Evolutionary conservation across 2,888 invertebrate genomes (phyloP), one percentile per base, ranked within the genome.

Genomic region (Hirtodrosophila trivittata): DNA sequence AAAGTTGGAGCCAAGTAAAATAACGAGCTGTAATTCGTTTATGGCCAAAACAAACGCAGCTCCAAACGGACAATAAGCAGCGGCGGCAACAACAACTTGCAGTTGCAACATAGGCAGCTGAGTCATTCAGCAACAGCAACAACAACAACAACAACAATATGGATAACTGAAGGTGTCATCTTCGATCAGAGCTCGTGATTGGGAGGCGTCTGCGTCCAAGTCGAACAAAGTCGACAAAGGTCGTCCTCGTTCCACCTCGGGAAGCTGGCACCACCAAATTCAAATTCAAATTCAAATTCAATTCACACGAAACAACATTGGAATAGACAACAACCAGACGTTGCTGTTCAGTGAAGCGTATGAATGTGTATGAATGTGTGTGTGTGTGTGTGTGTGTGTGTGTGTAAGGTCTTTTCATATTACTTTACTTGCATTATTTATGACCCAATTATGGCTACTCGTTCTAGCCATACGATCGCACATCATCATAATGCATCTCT

Each of bases 91-190:
- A 55, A 26, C 33, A 66, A 43, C 14, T 32, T n/a, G 45, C 16
- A 43, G 45, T 63, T 63, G 64, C 62, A 63, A 63, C 45, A 52
- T 35, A 26, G 37, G 2, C 16, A 33, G 8, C 60, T 30, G 35
- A 45, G 14, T 32, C 32, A 42, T 32, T 32, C 49, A 49, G 25
- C 10, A 26, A 13, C 49, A 28, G 14, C 37, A 37, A 28, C 49
- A 49, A 21, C 54, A 18, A n/a, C 9, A 28, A 13, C 10, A 38
- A 38, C 16, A 45, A 25, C 50, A 55, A 32, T 38, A 35, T 50
- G 55, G 45, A 42, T 46, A 67, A 62, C 39, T 45, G 51, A 49
- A 69, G 78, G 80, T 83, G 83, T 83, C 84, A 80, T 77, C 77
- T 78, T 64, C 65, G 56, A 66, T 57, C 65, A 69, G 63, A 66